Evolutionary conservation across 2,113 vertebrate genomes (phyloP).

Genomic region (Sinocyclocheilus anophthalmus): DNA sequence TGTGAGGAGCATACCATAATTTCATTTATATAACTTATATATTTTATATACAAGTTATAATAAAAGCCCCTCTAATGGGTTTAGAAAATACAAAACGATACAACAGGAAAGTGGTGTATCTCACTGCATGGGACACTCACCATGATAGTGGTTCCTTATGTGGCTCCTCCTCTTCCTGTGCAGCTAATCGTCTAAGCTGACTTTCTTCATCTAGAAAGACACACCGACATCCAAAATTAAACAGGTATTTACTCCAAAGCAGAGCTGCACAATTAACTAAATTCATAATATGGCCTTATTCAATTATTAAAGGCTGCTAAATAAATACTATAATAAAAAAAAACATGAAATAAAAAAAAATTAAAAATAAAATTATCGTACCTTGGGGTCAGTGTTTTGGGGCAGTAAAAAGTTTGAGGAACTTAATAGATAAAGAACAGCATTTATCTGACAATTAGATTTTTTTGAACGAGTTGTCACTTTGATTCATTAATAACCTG

Average conservation of each 20-base stretch:
- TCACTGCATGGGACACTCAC: slow-evolving; percentile 68
- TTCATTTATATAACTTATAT: background rate
- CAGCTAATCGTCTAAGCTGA: slow-evolving; percentile 75
- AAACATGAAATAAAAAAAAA: background rate
- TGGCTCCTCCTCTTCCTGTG: slow-evolving; percentile 74
- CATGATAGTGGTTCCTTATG: slow-evolving; percentile 81
- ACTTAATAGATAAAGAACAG: too few species aligned
- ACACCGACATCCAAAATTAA: background rate
- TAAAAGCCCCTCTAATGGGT: background rate
- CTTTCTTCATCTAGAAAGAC: slow-evolving; percentile 83
- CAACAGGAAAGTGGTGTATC: background rate
- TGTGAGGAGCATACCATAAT: too few species aligned
- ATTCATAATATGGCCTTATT: background rate
- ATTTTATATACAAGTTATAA: too few species aligned
- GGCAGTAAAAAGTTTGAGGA: too few species aligned
- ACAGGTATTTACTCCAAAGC: background rate
- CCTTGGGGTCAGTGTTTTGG: too few species aligned
- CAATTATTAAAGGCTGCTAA: background rate
- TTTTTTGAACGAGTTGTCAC: too few species aligned
- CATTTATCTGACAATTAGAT: too few species aligned
- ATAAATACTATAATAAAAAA: background rate
- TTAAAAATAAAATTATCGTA: too few species aligned
- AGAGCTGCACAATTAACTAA: background rate
- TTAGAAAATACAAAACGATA: background rate
- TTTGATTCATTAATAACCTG: too few species aligned